A percentile compares a stretch with the other conserved stretches of the same genome.
These are phyloP conservation scores for Diorhabda sublineata DNA, from an alignment of 1,140 invertebrate species.

Conservation along the genomic window DNA sequence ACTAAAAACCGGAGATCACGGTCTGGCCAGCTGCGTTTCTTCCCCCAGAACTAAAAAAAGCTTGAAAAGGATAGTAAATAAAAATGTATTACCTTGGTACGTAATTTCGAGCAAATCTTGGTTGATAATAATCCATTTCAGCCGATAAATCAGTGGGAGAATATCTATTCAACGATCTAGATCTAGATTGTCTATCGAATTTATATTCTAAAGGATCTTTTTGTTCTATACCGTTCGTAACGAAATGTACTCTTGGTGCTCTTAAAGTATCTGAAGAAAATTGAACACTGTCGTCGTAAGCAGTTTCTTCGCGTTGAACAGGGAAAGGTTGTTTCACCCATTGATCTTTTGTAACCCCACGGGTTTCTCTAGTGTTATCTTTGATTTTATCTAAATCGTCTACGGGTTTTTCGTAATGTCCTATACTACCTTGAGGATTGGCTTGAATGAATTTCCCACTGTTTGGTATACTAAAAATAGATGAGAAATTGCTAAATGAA, in stretches of 20 bases:
- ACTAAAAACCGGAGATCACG: too few species aligned
- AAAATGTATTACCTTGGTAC: background rate
- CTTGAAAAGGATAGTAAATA: too few species aligned
- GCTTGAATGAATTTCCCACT: background rate
- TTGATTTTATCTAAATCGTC: background rate
- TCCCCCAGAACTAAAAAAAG: too few species aligned
- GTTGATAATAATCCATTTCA: conserved; percentile 1
- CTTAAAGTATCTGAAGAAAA: background rate
- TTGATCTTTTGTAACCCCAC: conserved; percentile 1
- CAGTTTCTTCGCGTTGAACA: background rate
- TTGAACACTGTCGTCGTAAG: background rate
- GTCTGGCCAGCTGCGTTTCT: too few species aligned
- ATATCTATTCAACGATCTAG: background rate
- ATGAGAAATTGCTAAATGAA: background rate
- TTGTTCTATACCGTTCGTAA: background rate
- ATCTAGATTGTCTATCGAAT: background rate
- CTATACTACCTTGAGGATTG: background rate
- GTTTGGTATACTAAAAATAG: background rate
- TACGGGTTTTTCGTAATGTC: background rate
- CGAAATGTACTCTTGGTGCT: conserved; percentile 5
- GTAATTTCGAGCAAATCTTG: conserved; percentile 4
- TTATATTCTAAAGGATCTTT: background rate
- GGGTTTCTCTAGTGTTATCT: background rate
- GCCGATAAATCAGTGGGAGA: background rate
- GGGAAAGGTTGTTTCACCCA: conserved; percentile 7